Percentiles rank a stretch among this genome's conserved stretches.
Conservation (phyloP, 2,113 vertebrate species). For the Salvelinus alpinus region DNA sequence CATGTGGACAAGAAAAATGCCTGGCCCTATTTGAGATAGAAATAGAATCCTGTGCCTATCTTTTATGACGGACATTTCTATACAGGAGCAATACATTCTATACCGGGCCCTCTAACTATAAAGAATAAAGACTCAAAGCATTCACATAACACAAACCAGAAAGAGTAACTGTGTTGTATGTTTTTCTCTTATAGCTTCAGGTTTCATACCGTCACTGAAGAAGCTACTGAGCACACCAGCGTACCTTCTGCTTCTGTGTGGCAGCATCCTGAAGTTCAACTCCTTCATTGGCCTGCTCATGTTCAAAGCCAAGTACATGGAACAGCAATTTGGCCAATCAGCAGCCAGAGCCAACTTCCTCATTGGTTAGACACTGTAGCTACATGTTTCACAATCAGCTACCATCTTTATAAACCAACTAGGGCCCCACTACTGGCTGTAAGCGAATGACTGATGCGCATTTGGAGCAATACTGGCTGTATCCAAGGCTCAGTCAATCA, state of each 20-base stretch:
- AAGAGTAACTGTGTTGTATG: background rate
- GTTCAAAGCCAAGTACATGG: conserved; percentile 88
- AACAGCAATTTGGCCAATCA: conserved; percentile 89
- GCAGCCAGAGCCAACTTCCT: conserved; percentile 84
- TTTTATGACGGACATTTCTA: background rate
- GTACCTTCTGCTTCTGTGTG: conserved; percentile 75
- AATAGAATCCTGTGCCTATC: background rate
- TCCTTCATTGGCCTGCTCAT: conserved; percentile 80
- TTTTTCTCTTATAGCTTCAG: conserved; percentile 65
- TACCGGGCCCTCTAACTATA: background rate
- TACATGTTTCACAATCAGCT: background rate
- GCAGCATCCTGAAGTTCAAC: conserved; percentile 75
- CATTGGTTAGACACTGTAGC: conserved; percentile 74
- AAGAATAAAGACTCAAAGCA: too few relatives aligned
- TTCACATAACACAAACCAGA: background rate
- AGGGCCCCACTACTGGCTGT: too few relatives aligned
- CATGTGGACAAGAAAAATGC: too few relatives aligned
- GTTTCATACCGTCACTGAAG: conserved; percentile 81
- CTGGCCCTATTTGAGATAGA: background rate
- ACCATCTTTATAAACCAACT: too few relatives aligned
- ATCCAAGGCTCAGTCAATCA: too few relatives aligned
- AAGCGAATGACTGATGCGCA: too few relatives aligned
- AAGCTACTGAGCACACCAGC: conserved; percentile 77
- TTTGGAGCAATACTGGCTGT: too few relatives aligned
- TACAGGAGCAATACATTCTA: background rate